phyloP scores from a whole-genome alignment of 2,888 invertebrate genomes.

The Calephelis perditalis region DNA sequence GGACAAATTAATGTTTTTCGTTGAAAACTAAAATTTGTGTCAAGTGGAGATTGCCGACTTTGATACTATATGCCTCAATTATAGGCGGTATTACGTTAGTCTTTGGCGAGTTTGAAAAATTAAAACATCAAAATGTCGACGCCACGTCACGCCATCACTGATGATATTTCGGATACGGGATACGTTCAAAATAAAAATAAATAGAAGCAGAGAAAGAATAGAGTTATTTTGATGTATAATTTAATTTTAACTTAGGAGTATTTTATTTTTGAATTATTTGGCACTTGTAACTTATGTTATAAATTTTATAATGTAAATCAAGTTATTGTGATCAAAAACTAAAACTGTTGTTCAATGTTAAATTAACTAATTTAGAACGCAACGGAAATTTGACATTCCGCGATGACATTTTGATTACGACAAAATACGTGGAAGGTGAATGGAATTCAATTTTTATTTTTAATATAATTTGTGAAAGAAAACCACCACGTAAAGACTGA shows the following conservation, averaged over 20 bases:
- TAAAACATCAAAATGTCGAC: neutral
- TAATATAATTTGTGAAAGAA: constrained; percentile 26
- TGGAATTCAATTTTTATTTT: constrained; percentile 12
- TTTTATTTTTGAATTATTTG: too few relatives aligned
- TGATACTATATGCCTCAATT: too few relatives aligned
- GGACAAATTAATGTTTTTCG: too few relatives aligned
- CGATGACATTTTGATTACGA: constrained; percentile 21
- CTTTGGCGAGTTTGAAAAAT: neutral
- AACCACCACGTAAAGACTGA: constrained; percentile 43
- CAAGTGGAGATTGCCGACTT: too few relatives aligned
- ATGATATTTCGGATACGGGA: neutral
- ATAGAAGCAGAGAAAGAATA: neutral
- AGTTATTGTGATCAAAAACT: too few relatives aligned
- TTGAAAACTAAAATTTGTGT: too few relatives aligned
- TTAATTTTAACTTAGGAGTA: too few relatives aligned
- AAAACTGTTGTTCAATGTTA: constrained; percentile 21
- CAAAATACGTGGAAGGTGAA: constrained; percentile 30
- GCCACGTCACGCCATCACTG: neutral
- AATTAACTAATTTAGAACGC: constrained; percentile 33
- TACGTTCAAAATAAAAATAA: neutral
- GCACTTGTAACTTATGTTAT: too few relatives aligned
- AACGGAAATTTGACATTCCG: constrained; percentile 20
- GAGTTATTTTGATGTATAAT: too few relatives aligned
- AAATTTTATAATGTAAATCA: too few relatives aligned
- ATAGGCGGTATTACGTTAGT: too few relatives aligned